These are phyloP conservation scores for Drepana arcuata DNA, from an alignment of 1,140 invertebrate species.

Conservation along the genomic window DNA sequence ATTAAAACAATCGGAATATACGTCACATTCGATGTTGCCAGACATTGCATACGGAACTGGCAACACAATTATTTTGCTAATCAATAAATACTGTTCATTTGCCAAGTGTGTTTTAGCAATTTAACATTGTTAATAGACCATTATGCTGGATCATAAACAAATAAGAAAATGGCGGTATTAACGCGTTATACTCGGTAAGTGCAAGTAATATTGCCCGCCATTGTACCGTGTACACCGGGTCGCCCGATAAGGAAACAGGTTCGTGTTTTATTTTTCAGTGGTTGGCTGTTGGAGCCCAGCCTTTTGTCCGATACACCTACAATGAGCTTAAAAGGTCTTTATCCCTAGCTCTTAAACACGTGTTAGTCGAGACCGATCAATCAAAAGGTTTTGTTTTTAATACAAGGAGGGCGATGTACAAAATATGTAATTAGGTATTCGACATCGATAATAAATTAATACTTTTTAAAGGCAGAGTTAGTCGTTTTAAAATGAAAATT, in stretches of 20 bases:
- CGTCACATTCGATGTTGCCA: neutral
- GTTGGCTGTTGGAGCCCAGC: too few relatives aligned
- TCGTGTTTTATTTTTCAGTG: slow-evolving; percentile 36
- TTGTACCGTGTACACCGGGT: slow-evolving; percentile 14
- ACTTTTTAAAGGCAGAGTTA: too few relatives aligned
- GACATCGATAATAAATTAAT: too few relatives aligned
- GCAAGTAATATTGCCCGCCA: slow-evolving; percentile 7
- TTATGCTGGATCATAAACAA: slow-evolving; percentile 45
- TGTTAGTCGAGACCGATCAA: too few relatives aligned
- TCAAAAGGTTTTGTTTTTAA: too few relatives aligned
- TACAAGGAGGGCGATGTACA: too few relatives aligned
- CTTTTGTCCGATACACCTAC: too few relatives aligned
- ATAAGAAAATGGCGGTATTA: slow-evolving; percentile 44
- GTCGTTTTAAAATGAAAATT: too few relatives aligned
- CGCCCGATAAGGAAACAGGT: slow-evolving; percentile 26
- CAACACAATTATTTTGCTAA: slow-evolving; percentile 18
- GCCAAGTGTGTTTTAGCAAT: slow-evolving; percentile 18
- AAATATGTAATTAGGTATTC: too few relatives aligned
- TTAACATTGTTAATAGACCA: slow-evolving; percentile 44
- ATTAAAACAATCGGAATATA: neutral
- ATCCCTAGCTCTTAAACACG: too few relatives aligned
- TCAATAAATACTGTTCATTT: too few relatives aligned
- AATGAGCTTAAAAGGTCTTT: too few relatives aligned
- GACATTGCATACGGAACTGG: neutral
- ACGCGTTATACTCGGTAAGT: slow-evolving; percentile 25